Evolutionary conservation across 2,888 invertebrate genomes (phyloP).

Genomic region (Caprella mutica): DNA sequence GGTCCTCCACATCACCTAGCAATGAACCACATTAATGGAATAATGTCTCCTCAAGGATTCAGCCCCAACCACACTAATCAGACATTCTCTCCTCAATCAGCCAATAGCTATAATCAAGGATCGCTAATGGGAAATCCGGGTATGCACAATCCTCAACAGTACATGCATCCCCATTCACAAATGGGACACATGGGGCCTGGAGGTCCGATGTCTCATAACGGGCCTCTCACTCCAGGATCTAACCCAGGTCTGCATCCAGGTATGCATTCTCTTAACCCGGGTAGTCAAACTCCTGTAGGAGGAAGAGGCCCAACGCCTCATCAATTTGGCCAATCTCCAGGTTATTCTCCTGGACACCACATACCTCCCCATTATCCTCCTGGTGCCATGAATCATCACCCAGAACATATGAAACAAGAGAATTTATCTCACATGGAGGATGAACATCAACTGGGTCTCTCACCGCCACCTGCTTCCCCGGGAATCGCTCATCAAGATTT

Average conservation of each 20-base stretch:
- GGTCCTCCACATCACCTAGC: slow-evolving; percentile 21
- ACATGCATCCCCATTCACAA: slow-evolving; percentile 4
- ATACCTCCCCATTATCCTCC: slow-evolving; percentile 14
- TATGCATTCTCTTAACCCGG: slow-evolving; percentile 12
- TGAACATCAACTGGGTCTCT: slow-evolving; percentile 28
- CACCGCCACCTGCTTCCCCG: slow-evolving; percentile 28
- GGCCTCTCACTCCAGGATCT: slow-evolving; percentile 4
- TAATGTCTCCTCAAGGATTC: slow-evolving; percentile 33
- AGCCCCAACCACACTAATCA: slow-evolving; percentile 31
- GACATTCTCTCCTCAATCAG: slow-evolving; percentile 32
- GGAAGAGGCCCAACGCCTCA: slow-evolving; percentile 13
- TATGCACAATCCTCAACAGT: slow-evolving; percentile 10
- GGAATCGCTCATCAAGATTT: slow-evolving; percentile 31
- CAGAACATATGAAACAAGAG: slow-evolving; percentile 4
- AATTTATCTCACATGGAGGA: slow-evolving; percentile 26
- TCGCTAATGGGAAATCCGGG: slow-evolving; percentile 2
- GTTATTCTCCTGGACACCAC: slow-evolving; percentile 24
- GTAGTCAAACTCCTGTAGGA: slow-evolving; percentile 26
- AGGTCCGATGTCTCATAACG: slow-evolving; percentile 7
- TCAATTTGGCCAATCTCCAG: slow-evolving; percentile 32
- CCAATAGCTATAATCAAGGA: neutral
- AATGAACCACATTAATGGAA: slow-evolving; percentile 32
- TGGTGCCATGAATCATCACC: slow-evolving; percentile 12
- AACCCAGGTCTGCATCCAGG: slow-evolving; percentile 1
- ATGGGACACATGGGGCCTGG: slow-evolving; percentile 11